Evolutionary conservation across 1,140 invertebrate species (phyloP).

Genomic region (Macrobrachium rosenbergii): DNA sequence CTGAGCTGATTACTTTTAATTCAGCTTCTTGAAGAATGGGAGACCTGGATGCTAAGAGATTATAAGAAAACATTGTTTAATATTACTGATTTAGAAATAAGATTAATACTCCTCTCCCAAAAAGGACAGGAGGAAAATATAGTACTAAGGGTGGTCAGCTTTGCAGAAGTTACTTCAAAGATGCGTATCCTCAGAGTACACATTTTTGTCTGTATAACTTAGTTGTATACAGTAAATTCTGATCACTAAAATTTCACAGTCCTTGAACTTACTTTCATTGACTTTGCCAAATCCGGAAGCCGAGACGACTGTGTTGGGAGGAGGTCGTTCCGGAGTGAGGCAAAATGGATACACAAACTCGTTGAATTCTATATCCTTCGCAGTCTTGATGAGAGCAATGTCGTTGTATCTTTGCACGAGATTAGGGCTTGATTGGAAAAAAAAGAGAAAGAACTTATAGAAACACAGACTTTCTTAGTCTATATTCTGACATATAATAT

Average conservation of each 20-base stretch:
- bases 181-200: background rate
- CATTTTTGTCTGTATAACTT: too few species aligned
- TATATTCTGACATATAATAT: background rate
- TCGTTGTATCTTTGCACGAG: slow-evolving; percentile 16
- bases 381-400: slow-evolving; percentile 28
- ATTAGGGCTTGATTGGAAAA: background rate
- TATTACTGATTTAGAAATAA: background rate
- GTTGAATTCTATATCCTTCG: slow-evolving; percentile 7
- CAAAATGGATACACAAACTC: slow-evolving; percentile 21
- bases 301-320: background rate
- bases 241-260: background rate
- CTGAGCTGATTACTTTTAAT: background rate
- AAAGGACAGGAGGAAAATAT: background rate
- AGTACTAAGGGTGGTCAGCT: background rate
- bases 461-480: background rate
- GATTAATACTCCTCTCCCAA: background rate
- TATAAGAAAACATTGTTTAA: background rate
- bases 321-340: slow-evolving; percentile 14
- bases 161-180: background rate
- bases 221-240: too few species aligned
- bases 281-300: slow-evolving; percentile 27
- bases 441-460: background rate
- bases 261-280: slow-evolving; percentile 17
- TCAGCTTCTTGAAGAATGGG: slow-evolving; percentile 14
- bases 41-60: slow-evolving; percentile 3